Evolutionary conservation across 2,888 invertebrate species (phyloP).

Genomic region (Eupithecia dodoneata): DNA sequence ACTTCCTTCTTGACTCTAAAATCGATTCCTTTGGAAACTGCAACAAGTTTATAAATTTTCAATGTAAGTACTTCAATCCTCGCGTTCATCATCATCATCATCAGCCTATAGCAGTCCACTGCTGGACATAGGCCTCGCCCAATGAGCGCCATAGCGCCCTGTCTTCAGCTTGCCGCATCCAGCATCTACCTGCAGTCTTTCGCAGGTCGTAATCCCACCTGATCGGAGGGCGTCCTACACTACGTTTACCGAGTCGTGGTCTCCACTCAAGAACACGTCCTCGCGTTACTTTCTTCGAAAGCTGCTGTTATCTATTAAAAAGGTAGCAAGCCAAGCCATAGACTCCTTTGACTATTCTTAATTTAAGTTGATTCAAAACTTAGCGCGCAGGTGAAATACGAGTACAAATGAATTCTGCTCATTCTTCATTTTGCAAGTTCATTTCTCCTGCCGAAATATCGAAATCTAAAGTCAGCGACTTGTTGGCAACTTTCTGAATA

Average conservation of each 20-base stretch:
- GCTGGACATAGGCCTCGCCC: too few species aligned
- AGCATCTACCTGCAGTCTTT: too few species aligned
- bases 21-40: not conserved
- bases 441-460: not conserved
- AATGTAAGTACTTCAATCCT: not conserved
- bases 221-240: too few species aligned
- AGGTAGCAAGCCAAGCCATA: not conserved
- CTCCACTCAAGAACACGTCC: too few species aligned
- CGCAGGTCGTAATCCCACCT: too few species aligned
- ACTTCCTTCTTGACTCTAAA: not conserved
- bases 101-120: too few species aligned
- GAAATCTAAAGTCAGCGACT: constrained; percentile 1
- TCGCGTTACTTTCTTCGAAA: too few species aligned
- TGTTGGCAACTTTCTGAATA: constrained; percentile 10
- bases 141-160: too few species aligned
- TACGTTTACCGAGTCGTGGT: too few species aligned
- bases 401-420: not conserved
- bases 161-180: too few species aligned
- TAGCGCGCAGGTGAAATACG: not conserved
- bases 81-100: too few species aligned
- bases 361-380: not conserved
- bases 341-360: not conserved
- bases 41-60: not conserved
- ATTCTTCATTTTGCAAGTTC: not conserved
- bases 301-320: not conserved